Evolutionary conservation across 2,888 invertebrate genomes (phyloP), one percentile per base, ranked within the genome.

Genomic region (Keiferia lycopersicella): DNA sequence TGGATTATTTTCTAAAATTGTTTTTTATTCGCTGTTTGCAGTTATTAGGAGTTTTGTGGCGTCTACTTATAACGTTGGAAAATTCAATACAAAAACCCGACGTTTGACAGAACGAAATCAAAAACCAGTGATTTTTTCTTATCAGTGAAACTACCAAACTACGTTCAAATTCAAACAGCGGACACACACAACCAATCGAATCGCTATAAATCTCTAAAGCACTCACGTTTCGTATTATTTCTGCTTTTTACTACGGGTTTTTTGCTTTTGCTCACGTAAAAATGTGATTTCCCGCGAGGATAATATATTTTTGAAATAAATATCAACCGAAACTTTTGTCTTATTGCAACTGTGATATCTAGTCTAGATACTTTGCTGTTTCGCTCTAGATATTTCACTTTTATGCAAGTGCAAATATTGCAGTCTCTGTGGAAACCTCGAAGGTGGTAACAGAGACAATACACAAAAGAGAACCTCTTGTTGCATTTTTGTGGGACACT

Each of bases 161-260:
- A 45, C 45, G 45, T 45, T 45, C 45, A 45, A 45, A 45, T 45
- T 45, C 45, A 45, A 45, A 45, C 45, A 16, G n/a, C 45, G 45
- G 16, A 45, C 45, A 45, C n/a, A 34, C 34, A 45, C 45, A 45
- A 45, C 45, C n/a, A 45, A 45, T 45, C 45, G 45, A 45, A 45
- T 45, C 45, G 45, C 16, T n/a, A 45, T 45, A 45, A 45, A 45
- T 45, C 45, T 45, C 45, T 45, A 45, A 45, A 45, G 45, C 45
- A 45, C 45, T 45, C 45, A 45, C 45, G 45, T 45, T 45, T 45
- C 45, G 45, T 45, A 45, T 45, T 45, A 45, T 45, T 45, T 45
- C 45, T n/a, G 45, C n/a, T 45, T 45, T 45, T 45, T 45, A 45
- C 45, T 45, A 45, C n/a, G 2, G 16, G 16, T 45, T 16, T n/a